These are phyloP conservation scores for Acipenser transmontanus DNA, from an alignment of 2,797 vertebrate species.

Conservation along the genomic window DNA sequence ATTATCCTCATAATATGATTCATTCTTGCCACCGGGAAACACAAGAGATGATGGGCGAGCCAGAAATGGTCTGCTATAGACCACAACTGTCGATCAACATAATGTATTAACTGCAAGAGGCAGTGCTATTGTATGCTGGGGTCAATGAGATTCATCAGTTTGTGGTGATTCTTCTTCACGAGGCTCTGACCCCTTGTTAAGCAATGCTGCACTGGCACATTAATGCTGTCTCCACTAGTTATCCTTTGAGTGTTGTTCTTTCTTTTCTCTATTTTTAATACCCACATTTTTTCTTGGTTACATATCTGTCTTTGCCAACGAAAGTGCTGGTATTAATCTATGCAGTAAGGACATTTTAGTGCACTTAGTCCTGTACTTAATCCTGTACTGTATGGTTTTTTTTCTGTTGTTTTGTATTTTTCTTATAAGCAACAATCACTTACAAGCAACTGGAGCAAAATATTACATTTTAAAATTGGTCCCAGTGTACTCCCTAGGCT, in stretches of 20 bases:
- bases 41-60: conserved; percentile 35
- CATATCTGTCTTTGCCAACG: no score
- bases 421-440: no score
- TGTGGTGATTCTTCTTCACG: conserved; percentile 28
- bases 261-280: background rate
- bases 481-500: no score
- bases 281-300: background rate
- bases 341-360: no score
- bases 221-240: background rate
- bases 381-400: no score
- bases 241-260: conserved; percentile 10
- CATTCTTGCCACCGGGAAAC: conserved; percentile 49
- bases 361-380: no score
- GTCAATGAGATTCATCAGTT: conserved; percentile 33
- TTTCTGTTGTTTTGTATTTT: no score
- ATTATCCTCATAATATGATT: conserved; percentile 71
- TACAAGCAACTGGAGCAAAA: no score
- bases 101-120: conserved; percentile 43
- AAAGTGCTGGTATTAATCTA: no score
- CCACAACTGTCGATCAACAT: conserved; percentile 37
- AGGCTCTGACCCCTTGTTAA: conserved; percentile 28
- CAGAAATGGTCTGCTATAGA: conserved; percentile 30
- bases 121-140: conserved; percentile 33
- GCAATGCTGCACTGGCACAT: background rate
- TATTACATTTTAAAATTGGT: no score